phyloP scores from a whole-genome alignment of 2,113 vertebrate species.

The Rhynchopsitta pachyrhyncha region DNA sequence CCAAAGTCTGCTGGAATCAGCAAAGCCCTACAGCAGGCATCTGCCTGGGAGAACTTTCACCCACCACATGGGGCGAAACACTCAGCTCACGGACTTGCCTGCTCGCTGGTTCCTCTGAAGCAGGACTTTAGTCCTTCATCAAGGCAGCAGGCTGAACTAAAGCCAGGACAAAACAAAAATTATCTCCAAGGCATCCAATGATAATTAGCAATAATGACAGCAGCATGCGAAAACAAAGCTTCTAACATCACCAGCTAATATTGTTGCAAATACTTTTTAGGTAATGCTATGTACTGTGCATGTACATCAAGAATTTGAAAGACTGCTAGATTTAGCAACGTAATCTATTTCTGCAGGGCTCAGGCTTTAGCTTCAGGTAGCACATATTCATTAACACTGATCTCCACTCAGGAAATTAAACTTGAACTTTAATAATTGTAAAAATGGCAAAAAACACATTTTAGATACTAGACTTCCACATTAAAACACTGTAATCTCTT shows the following conservation, averaged over 20 bases:
- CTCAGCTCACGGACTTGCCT: background rate
- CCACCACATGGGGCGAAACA: rapidly evolving
- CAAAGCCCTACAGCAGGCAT: rapidly evolving
- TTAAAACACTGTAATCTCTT: background rate
- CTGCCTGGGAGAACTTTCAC: rapidly evolving
- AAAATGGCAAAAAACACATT: background rate
- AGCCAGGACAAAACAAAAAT: background rate
- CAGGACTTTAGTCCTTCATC: background rate
- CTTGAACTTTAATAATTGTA: background rate
- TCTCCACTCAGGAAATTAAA: background rate
- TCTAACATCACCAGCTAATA: background rate
- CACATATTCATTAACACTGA: background rate
- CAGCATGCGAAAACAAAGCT: background rate
- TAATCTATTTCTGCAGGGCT: background rate
- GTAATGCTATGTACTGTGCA: background rate
- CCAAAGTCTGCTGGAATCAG: background rate
- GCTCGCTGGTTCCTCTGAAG: background rate
- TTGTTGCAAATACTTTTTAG: background rate
- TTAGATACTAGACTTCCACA: background rate
- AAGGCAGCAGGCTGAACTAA: background rate
- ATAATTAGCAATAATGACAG: background rate
- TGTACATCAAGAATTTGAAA: background rate
- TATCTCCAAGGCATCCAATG: background rate
- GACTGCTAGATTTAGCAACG: background rate
- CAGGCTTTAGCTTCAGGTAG: background rate